These are phyloP conservation scores for Spheniscus humboldti DNA, from an alignment of 2,797 vertebrate genomes.

Conservation along the genomic window DNA sequence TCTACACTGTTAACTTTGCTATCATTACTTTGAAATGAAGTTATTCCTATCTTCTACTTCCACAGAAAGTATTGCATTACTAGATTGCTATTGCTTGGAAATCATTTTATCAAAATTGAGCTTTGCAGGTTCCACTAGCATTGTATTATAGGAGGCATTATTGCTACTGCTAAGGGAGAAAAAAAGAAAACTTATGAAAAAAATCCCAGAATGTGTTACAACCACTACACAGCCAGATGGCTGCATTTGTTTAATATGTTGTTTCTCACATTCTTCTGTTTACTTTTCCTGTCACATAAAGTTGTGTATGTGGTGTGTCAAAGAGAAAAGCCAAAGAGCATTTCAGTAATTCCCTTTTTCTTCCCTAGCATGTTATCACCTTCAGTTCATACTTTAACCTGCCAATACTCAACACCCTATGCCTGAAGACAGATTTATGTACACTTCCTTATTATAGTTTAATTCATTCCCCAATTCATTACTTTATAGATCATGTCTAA, in stretches of 20 bases:
- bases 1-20: not conserved
- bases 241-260: conserved; percentile 65
- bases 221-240: conserved; percentile 56
- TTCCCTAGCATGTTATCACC: not conserved
- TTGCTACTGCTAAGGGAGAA: conserved; percentile 6
- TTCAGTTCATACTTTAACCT: not conserved
- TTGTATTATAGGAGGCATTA: not conserved
- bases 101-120: not conserved
- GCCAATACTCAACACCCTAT: not conserved
- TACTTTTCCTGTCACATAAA: conserved; percentile 61
- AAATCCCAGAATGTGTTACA: conserved; percentile 34
- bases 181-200: not conserved
- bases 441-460: not conserved
- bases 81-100: not conserved
- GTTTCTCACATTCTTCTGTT: conserved; percentile 63
- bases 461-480: not conserved
- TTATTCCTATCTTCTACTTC: not conserved
- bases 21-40: not conserved
- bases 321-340: not conserved
- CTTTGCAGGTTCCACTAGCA: not conserved
- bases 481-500: too few species aligned
- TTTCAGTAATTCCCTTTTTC: not conserved
- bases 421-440: not conserved
- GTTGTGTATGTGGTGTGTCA: conserved; percentile 38
- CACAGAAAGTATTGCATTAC: not conserved